Evolutionary conservation across 2,888 invertebrate species (phyloP), one percentile per base, ranked within the genome.

Genomic region (Hirtodrosophila alboralis): DNA sequence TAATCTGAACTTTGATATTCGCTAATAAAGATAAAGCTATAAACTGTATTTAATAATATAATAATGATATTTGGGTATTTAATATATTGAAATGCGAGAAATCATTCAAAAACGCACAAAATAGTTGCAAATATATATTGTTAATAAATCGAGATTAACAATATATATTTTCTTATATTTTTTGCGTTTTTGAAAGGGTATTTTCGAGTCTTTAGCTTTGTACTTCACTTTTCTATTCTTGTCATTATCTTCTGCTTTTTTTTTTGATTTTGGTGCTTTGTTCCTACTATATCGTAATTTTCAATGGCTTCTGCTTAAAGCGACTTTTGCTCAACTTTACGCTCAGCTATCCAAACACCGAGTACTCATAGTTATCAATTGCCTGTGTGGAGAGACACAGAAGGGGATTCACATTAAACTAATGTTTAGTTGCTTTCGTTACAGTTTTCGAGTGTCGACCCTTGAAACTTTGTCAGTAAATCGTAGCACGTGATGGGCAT

Each of bases 251-350:
- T n/a, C n/a, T n/a, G n/a, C 44, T 60, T 41, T n/a, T 1, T 23
- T 12, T 38, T 49, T 44, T 48, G 47, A 13, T 36, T 12, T 27
- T 26, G 23, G 53, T 61, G 58, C 51, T 43, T 44, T 23, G 44
- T 36, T 56, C 67, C 67, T 60, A 75, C 67, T 60, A 75, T 83
- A 79, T 75, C 85, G 79, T 85, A 78, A 75, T 85, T 78, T 83
- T 79, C 66, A 78, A 85, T 69, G 75, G 83, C 49, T 75, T 56
- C 81, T 84, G 75, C 71, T 81, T 81, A 78, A 84, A 85, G 75
- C 75, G 83, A 84, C 85, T 84, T 84, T 84, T 81, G 79, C 78
- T 77, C 79, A 84, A 83, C 80, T 83, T 76, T 62, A 47, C 59
- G 63, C 78, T 66, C 77, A 40, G 61, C 80, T 73, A 60, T 63